Conservation (phyloP, 2,888 invertebrate genomes). For the Perizoma affinitatum region DNA sequence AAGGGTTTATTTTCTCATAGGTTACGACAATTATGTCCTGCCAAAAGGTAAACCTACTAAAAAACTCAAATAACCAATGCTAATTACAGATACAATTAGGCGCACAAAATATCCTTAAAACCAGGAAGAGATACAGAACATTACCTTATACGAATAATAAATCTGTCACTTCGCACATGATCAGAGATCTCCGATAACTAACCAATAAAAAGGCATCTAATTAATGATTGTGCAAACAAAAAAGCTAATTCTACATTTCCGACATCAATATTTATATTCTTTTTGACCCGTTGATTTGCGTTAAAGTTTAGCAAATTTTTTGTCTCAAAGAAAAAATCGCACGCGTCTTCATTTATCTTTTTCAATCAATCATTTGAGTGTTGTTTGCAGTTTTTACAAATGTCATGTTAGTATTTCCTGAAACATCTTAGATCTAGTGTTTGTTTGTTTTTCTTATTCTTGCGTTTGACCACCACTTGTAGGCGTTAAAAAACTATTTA, state of each 20-base stretch:
- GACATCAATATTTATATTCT: conserved; percentile 67
- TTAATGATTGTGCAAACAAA: conserved; percentile 76
- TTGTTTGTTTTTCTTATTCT: conserved; percentile 22
- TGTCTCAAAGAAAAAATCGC: conserved; percentile 56
- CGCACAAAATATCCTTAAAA: conserved; percentile 52
- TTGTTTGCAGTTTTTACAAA: conserved; percentile 66
- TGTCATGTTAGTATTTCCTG: conserved; percentile 62
- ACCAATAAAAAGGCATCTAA: conserved; percentile 74
- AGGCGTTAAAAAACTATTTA: background rate
- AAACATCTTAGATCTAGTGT: conserved; percentile 44
- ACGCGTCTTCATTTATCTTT: conserved; percentile 60
- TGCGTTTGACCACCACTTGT: background rate
- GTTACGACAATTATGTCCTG: too few species aligned
- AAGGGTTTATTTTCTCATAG: too few species aligned
- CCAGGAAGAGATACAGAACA: conserved; percentile 68
- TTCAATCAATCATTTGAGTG: conserved; percentile 60
- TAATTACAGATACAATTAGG: conserved; percentile 45
- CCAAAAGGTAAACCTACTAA: too few species aligned
- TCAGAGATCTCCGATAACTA: conserved; percentile 70
- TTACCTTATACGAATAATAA: conserved; percentile 72
- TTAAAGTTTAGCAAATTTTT: conserved; percentile 62
- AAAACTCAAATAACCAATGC: background rate
- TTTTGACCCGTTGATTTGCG: conserved; percentile 60
- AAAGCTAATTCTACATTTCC: conserved; percentile 66
- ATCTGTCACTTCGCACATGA: conserved; percentile 73